A percentile compares a stretch with the other conserved stretches of the same genome.
These are phyloP conservation scores for Nesidiocoris tenuis DNA, from an alignment of 2,888 invertebrate species.

Conservation along the genomic window DNA sequence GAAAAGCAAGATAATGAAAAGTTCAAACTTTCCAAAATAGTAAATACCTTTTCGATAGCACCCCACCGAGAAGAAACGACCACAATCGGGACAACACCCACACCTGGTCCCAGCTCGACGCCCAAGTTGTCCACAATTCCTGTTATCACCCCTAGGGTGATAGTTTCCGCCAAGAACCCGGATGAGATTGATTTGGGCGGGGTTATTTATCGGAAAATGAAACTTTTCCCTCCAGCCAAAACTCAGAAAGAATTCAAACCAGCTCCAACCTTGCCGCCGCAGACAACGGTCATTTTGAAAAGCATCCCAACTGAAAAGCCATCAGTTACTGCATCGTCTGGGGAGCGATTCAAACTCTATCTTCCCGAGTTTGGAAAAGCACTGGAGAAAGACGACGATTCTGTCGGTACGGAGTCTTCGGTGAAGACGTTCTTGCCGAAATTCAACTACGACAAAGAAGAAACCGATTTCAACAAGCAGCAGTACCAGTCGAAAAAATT, in stretches of 20 bases:
- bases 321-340: not conserved
- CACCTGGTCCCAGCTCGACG: not conserved
- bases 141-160: conserved; percentile 22
- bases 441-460: conserved; percentile 38
- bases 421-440: conserved; percentile 33
- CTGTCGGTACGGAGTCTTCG: not conserved
- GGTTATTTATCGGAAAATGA: conserved; percentile 31
- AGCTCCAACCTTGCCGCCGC: not conserved
- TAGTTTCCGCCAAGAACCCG: conserved; percentile 33
- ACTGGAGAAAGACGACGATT: not conserved
- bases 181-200: conserved; percentile 36
- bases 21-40: not conserved
- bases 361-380: conserved; percentile 15
- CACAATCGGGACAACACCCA: not conserved
- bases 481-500: conserved; percentile 20
- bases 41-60: not conserved
- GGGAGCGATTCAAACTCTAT: conserved; percentile 31
- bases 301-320: not conserved
- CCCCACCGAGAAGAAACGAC: not conserved
- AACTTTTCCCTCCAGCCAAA: conserved; percentile 21
- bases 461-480: conserved; percentile 24
- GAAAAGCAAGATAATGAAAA: not conserved
- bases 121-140: conserved; percentile 16
- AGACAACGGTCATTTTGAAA: not conserved
- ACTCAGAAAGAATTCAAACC: not conserved